Evolutionary conservation across 2,888 invertebrate genomes (phyloP), one percentile per base, ranked within the genome.

Genomic region (Mythimna vitellina): DNA sequence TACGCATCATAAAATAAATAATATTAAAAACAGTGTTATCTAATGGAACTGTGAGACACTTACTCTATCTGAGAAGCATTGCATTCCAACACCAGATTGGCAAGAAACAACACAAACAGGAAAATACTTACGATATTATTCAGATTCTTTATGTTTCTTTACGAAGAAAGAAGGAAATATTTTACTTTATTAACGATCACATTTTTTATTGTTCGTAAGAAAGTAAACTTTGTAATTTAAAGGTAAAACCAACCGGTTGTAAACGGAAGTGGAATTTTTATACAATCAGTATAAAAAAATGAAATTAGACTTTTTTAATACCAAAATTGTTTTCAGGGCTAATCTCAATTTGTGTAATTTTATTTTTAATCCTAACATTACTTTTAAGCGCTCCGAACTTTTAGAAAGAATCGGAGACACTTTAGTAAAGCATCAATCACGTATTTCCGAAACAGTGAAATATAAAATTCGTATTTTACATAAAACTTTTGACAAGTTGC

Each of bases 401-500:
- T 74, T 46, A 49, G n/a, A 35, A 67, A 51, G 29, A 65, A 57
- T 54, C 29, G 8, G 3, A 63, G 22, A 56, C n/a, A 64, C 8
- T 63, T 68, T 32, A 60, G 42, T 65, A 70, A 71, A 64, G 49
- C 20, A 60, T 63, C 61, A 65, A 71, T 72, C 38, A 46, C 78
- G 83, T 83, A 82, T 68, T 79, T 78, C 70, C 76, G 61, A 75
- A 77, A 76, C 70, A 79, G 62, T 73, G 81, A 83, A 88, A 85
- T 73, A 77, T 73, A 77, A 86, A 87, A 86, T 84, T 86, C 79
- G 73, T 76, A 86, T 85, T 88, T 87, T 78, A 80, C 71, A 84
- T 72, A 91, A 90, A 93, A 92, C 88, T 92, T 93, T 91, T 87
- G 82, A 89, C 87, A 90, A 92, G 89, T 93, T 89, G 78, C 86